Evolutionary conservation across 2,888 invertebrate genomes (phyloP).

Genomic region (Cephus runcator): DNA sequence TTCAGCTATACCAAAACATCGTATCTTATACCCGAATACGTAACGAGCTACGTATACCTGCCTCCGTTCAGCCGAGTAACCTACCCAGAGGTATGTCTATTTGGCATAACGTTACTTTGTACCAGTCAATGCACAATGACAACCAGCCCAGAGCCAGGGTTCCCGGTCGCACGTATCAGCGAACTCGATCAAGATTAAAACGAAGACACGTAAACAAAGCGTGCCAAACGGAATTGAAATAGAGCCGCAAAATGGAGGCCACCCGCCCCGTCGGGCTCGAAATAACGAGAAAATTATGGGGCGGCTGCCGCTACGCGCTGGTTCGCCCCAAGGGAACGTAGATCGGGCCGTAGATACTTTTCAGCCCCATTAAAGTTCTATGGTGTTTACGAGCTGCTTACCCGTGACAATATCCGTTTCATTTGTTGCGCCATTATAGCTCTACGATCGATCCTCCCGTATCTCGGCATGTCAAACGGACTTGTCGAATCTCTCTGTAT

Average conservation of each 20-base stretch:
- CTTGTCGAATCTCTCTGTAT: background rate
- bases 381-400: constrained; percentile 43
- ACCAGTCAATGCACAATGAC: background rate
- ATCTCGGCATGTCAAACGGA: background rate
- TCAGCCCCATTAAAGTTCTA: constrained; percentile 51
- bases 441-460: background rate
- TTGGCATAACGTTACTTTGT: background rate
- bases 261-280: constrained; percentile 15
- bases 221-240: constrained; percentile 37
- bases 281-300: constrained; percentile 64
- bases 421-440: constrained; percentile 37
- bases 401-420: constrained; percentile 39
- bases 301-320: constrained; percentile 37
- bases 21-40: background rate
- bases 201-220: constrained; percentile 45
- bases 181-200: constrained; percentile 45
- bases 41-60: background rate
- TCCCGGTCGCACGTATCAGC: constrained; percentile 47
- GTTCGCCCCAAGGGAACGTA: constrained; percentile 34
- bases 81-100: background rate
- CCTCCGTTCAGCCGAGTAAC: background rate
- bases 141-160: background rate
- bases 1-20: background rate
- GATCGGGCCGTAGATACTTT: constrained; percentile 58
- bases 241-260: constrained; percentile 22